phyloP scores from a whole-genome alignment of 2,113 vertebrate genomes.

The Bubo scandiacus region DNA sequence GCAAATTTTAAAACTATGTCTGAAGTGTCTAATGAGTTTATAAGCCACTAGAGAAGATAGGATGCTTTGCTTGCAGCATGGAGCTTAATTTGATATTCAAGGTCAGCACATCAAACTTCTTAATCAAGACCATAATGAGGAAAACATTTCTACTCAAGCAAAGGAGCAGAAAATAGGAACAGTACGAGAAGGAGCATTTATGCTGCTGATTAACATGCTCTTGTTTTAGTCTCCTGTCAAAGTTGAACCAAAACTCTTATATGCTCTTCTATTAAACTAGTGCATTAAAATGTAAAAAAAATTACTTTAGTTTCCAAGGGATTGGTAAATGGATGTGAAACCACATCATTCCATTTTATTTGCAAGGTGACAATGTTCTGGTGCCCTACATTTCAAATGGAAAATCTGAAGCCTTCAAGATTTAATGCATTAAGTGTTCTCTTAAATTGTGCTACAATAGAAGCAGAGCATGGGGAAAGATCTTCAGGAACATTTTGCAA shows the following conservation, averaged over 20 bases:
- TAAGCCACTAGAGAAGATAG: constrained; percentile 58
- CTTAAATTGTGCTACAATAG: background rate
- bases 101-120: constrained; percentile 61
- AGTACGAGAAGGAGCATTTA: background rate
- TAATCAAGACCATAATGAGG: constrained; percentile 52
- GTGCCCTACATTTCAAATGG: background rate
- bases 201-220: background rate
- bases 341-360: background rate
- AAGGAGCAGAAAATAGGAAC: background rate
- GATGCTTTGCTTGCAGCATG: constrained; percentile 57
- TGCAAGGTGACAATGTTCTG: background rate
- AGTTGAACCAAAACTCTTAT: background rate
- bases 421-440: background rate
- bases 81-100: constrained; percentile 63
- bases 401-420: background rate
- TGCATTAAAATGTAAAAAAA: background rate
- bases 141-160: background rate
- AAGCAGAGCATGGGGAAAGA: background rate
- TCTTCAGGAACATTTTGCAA: background rate
- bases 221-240: background rate
- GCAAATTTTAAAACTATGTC: constrained; percentile 37
- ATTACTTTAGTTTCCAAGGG: background rate
- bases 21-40: constrained; percentile 62
- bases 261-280: background rate
- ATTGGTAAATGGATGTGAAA: background rate